These are phyloP conservation scores for Hydrolagus colliei DNA, from an alignment of 2,797 vertebrate species.

Conservation along the genomic window DNA sequence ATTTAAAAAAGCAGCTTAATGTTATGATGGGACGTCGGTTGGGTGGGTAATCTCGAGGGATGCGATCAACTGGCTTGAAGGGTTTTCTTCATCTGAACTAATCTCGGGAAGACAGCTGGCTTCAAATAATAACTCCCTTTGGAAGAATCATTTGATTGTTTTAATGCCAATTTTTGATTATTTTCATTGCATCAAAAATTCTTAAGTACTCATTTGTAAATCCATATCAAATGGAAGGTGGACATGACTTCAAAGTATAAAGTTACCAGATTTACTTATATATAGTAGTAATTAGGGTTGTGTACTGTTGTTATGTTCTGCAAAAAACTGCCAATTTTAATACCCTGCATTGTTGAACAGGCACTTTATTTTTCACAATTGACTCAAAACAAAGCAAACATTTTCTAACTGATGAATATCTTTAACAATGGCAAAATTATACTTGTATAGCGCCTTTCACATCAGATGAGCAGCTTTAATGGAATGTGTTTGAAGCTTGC, in stretches of 20 bases:
- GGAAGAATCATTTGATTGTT: not conserved
- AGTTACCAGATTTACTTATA: not conserved
- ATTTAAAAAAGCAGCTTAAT: no score
- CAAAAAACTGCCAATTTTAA: conserved; percentile 7
- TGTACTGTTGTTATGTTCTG: not conserved
- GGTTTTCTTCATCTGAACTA: no score
- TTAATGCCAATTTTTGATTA: conserved; percentile 9
- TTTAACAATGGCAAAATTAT: no score
- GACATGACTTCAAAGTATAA: not conserved
- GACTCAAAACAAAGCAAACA: not conserved
- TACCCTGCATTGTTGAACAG: not conserved
- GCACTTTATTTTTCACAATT: not conserved
- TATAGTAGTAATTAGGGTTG: not conserved
- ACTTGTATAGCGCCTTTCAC: no score
- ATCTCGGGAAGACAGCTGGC: not conserved
- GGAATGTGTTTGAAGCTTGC: no score
- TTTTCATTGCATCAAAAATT: not conserved
- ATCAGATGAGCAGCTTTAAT: no score
- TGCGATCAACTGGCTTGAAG: no score
- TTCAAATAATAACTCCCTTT: not conserved
- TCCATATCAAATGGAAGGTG: not conserved
- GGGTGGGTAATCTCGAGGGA: no score
- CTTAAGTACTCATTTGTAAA: not conserved
- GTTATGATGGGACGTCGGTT: no score
- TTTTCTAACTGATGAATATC: no score